Evolutionary conservation across 2,113 vertebrate species (phyloP).

Genomic region (Epinephelus cyanopodus): DNA sequence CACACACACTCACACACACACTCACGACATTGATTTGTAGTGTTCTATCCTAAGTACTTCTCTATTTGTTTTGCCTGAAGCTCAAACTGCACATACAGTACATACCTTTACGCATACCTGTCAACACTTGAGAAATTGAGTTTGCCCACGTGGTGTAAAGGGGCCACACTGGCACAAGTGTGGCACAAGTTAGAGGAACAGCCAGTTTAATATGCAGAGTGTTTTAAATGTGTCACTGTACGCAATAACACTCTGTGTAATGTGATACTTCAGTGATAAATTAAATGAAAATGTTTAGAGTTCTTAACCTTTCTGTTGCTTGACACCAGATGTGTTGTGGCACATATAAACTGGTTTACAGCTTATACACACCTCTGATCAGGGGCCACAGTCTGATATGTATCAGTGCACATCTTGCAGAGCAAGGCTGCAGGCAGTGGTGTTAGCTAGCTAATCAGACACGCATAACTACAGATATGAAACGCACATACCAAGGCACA

Average conservation of each 20-base stretch:
- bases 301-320: background rate
- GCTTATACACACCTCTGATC: background rate
- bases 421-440: background rate
- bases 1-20: constrained; percentile 1
- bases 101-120: background rate
- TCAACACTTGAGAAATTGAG: background rate
- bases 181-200: background rate
- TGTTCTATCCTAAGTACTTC: background rate
- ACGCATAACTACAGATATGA: background rate
- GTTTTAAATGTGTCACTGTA: background rate
- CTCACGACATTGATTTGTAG: background rate
- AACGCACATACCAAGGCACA: background rate
- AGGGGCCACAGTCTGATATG: background rate
- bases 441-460: background rate
- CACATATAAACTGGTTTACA: background rate
- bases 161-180: background rate
- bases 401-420: background rate
- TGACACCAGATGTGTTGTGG: background rate
- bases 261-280: background rate
- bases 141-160: background rate
- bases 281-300: background rate
- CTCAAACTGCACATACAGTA: constrained; percentile 3
- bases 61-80: constrained; percentile 6
- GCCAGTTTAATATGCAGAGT: background rate
- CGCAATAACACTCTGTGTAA: background rate